Evolutionary conservation across 1,140 invertebrate genomes (phyloP).

Genomic region (Drepana arcuata): DNA sequence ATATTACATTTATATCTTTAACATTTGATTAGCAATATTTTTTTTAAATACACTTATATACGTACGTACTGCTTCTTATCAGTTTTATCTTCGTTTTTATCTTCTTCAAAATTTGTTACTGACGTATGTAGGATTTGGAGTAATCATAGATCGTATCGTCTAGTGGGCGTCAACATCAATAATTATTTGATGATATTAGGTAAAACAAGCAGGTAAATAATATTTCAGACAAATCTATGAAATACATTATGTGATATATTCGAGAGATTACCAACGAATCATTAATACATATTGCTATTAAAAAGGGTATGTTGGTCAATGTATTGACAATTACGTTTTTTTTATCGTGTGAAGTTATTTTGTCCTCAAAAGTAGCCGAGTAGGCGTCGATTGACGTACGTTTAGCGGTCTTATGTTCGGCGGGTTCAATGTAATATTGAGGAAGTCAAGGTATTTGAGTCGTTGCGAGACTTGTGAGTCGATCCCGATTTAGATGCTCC

Average conservation of each 20-base stretch:
- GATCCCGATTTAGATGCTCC: constrained; percentile 68
- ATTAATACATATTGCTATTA: too few species aligned
- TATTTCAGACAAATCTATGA: too few species aligned
- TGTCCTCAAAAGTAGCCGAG: too few species aligned
- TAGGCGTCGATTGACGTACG: constrained; percentile 65
- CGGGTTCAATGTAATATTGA: constrained; percentile 71
- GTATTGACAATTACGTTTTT: too few species aligned
- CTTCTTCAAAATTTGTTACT: constrained; percentile 7
- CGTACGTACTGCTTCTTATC: constrained; percentile 17
- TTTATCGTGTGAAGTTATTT: too few species aligned
- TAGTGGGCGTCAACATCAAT: too few species aligned
- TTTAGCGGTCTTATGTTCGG: constrained; percentile 54
- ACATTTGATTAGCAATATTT: constrained; percentile 6
- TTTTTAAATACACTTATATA: constrained; percentile 1
- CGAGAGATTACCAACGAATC: too few species aligned
- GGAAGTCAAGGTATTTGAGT: constrained; percentile 72
- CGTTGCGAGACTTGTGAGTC: constrained; percentile 62
- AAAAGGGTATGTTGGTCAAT: too few species aligned
- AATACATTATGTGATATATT: too few species aligned
- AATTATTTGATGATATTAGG: too few species aligned
- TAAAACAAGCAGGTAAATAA: too few species aligned
- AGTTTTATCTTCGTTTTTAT: constrained; percentile 10
- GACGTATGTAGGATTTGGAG: constrained; percentile 5
- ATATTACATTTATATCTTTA: too few species aligned
- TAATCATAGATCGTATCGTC: constrained; percentile 1